Conservation (phyloP, 2,888 invertebrate genomes). For the Pelosia muscerda region DNA sequence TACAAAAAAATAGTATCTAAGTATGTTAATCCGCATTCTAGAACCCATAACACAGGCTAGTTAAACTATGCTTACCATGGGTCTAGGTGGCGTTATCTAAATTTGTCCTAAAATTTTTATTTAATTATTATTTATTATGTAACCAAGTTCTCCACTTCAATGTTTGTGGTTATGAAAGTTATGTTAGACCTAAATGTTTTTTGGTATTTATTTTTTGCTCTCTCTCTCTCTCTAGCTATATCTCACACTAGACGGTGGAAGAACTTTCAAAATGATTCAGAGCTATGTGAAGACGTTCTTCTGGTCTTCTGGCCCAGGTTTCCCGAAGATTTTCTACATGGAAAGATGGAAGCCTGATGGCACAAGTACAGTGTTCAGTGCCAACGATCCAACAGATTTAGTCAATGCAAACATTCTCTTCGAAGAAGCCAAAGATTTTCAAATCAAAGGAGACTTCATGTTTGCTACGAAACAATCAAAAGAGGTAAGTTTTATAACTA, state of each 20-base stretch:
- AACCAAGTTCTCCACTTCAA: neutral
- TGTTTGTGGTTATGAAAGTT: too few species aligned
- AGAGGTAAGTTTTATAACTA: constrained; percentile 81
- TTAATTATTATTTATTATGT: too few species aligned
- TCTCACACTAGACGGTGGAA: constrained; percentile 91
- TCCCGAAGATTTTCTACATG: constrained; percentile 87
- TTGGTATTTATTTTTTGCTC: neutral
- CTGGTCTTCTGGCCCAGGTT: constrained; percentile 88
- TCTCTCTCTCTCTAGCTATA: constrained; percentile 88
- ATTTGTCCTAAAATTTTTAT: too few species aligned
- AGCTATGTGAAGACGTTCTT: constrained; percentile 92
- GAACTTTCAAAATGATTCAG: constrained; percentile 90
- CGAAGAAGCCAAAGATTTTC: constrained; percentile 92
- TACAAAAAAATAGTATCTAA: too few species aligned
- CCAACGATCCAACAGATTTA: constrained; percentile 81
- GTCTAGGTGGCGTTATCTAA: too few species aligned
- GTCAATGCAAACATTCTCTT: constrained; percentile 86
- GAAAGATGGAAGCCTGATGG: constrained; percentile 89
- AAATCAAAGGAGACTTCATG: constrained; percentile 93
- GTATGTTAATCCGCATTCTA: too few species aligned
- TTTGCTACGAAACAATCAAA: constrained; percentile 91
- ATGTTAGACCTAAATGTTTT: neutral
- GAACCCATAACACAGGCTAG: too few species aligned
- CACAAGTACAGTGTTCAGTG: constrained; percentile 91
- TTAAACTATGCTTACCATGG: too few species aligned